A percentile compares a stretch with the other conserved stretches of the same genome.
Evolutionary conservation across 2,113 vertebrate genomes (phyloP).

Genomic region (Coregonus clupeaformis): DNA sequence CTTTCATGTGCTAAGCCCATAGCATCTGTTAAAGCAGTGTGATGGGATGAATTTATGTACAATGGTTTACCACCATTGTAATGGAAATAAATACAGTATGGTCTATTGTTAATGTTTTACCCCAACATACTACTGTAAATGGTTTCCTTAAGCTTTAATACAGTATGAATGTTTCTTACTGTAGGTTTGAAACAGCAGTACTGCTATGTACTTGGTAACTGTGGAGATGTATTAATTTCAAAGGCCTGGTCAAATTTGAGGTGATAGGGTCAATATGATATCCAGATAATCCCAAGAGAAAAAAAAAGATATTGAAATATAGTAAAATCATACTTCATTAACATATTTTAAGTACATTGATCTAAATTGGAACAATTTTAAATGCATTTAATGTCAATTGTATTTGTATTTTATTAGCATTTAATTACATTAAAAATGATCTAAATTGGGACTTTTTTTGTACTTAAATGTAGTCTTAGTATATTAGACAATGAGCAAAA

Average conservation of each 20-base stretch:
- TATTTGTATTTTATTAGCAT: too few species aligned
- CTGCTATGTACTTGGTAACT: neutral
- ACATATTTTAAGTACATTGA: neutral
- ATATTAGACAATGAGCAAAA: too few species aligned
- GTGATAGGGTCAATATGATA: too few species aligned
- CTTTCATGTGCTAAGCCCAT: neutral
- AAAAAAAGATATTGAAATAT: neutral
- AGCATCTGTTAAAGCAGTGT: neutral
- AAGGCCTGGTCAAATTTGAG: too few species aligned
- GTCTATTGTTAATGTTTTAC: too few species aligned
- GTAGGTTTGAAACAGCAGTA: neutral
- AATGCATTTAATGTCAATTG: neutral
- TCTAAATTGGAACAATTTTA: neutral
- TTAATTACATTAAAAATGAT: neutral
- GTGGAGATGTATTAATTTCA: neutral
- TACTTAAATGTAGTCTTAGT: too few species aligned
- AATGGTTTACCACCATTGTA: neutral
- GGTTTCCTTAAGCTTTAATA: neutral
- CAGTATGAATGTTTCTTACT: neutral
- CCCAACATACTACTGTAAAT: too few species aligned
- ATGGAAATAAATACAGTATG: neutral
- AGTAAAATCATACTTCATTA: neutral
- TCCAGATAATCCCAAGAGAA: too few species aligned
- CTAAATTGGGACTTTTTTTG: neutral
- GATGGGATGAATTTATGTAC: neutral